Conservation (phyloP, 92 coral and sea anemone species). For the Porites cylindrica region DNA sequence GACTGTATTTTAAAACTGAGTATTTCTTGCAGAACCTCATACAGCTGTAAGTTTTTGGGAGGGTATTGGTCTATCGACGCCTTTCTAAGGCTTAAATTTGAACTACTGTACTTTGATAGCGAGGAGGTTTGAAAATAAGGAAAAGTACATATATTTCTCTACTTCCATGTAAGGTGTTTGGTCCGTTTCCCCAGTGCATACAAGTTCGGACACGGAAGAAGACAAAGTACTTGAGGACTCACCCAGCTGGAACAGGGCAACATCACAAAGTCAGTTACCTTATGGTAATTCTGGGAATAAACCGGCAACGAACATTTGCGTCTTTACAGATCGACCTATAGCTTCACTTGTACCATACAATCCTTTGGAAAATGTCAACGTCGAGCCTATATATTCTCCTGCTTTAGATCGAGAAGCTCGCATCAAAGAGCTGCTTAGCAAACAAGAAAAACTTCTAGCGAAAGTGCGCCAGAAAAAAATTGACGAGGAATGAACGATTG, state of each 20-base stretch:
- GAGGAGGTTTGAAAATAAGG: not conserved
- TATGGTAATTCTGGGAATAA: not conserved
- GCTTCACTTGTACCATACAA: not conserved
- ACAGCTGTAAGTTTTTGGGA: not conserved
- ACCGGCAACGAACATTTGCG: not conserved
- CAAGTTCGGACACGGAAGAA: not conserved
- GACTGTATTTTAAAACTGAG: no score
- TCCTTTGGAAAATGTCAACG: not conserved
- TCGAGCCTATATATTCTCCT: conserved; percentile 4
- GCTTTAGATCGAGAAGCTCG: conserved; percentile 71
- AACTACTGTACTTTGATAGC: not conserved
- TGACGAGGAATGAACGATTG: not conserved
- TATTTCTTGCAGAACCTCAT: not conserved
- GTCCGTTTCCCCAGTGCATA: conserved; percentile 24
- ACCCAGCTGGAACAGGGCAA: not conserved
- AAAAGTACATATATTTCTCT: not conserved
- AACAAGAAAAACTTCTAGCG: conserved; percentile 61
- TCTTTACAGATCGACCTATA: conserved; percentile 1
- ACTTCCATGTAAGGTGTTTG: conserved; percentile 28
- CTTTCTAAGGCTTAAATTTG: no score
- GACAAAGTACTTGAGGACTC: not conserved
- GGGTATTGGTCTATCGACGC: not conserved
- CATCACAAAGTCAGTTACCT: not conserved
- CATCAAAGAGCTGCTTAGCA: conserved; percentile 61
- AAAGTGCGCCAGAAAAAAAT: conserved; percentile 40